Percentiles rank a stretch among this genome's conserved stretches.
Conservation (phyloP, 92 coral and sea anemone genomes). For the Zoanthus solanderi region DNA sequence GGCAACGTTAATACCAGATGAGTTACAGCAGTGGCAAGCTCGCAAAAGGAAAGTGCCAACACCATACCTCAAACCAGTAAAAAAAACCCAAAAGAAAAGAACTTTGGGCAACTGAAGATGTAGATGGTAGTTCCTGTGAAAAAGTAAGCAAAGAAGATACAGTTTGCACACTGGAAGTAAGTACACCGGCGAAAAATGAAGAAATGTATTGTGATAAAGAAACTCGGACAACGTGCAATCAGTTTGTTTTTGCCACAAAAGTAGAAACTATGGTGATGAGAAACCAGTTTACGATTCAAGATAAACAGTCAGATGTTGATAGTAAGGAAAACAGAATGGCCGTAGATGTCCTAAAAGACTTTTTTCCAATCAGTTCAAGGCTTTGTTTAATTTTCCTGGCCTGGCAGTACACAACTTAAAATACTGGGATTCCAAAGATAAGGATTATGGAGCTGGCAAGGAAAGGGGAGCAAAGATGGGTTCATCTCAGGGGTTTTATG, state of each 20-base stretch:
- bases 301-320: background rate
- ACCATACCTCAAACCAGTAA: background rate
- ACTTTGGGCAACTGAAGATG: background rate
- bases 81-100: background rate
- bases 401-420: background rate
- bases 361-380: background rate
- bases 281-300: background rate
- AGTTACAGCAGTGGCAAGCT: background rate
- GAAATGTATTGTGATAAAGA: background rate
- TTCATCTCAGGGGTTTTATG: background rate
- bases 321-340: background rate
- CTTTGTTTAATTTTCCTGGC: background rate
- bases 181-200: background rate
- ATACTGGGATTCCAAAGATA: background rate
- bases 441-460: background rate
- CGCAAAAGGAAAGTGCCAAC: background rate
- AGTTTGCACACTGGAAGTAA: background rate
- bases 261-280: background rate
- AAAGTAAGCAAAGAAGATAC: background rate
- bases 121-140: background rate
- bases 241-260: background rate
- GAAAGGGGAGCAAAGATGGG: background rate
- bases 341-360: background rate
- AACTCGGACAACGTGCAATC: background rate
- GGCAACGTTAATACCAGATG: background rate